Conservation (phyloP, 1,140 invertebrate species). For the Platyura marginata region DNA sequence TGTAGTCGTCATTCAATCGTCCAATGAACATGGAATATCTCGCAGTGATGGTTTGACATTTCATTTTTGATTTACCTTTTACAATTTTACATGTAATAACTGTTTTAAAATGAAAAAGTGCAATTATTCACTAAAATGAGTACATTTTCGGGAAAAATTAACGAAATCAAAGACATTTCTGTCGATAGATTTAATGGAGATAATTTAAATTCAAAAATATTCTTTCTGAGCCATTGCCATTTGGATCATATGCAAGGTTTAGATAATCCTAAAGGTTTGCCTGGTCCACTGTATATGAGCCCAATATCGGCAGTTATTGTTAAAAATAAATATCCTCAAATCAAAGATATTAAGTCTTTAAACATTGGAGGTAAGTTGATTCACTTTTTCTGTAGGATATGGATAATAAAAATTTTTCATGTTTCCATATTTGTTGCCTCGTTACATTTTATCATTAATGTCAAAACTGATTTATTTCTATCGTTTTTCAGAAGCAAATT, state of each 20-base stretch:
- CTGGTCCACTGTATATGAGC: conserved; percentile 9
- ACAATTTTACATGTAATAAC: too few species aligned
- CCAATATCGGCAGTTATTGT: conserved; percentile 23
- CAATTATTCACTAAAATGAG: conserved; percentile 33
- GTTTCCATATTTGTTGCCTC: neutral
- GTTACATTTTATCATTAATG: neutral
- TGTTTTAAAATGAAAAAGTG: too few species aligned
- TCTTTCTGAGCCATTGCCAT: conserved; percentile 48
- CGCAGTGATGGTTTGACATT: too few species aligned
- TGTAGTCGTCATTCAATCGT: too few species aligned
- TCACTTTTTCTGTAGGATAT: neutral
- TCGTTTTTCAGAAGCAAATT: conserved; percentile 16
- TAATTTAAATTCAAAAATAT: conserved; percentile 31
- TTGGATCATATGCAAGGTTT: conserved; percentile 45
- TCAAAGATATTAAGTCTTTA: conserved; percentile 4
- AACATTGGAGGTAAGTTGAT: conserved; percentile 5
- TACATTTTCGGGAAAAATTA: conserved; percentile 36
- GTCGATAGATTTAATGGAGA: conserved; percentile 36
- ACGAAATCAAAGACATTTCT: conserved; percentile 39
- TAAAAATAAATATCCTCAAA: conserved; percentile 10
- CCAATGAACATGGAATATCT: too few species aligned
- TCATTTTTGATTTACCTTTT: too few species aligned
- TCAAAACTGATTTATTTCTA: too few species aligned
- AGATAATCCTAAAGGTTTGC: conserved; percentile 6
- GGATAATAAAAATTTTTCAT: neutral